A percentile compares a stretch with the other conserved stretches of the same genome.
These are phyloP conservation scores for Proisotoma minuta DNA, from an alignment of 2,888 invertebrate species.

Conservation along the genomic window DNA sequence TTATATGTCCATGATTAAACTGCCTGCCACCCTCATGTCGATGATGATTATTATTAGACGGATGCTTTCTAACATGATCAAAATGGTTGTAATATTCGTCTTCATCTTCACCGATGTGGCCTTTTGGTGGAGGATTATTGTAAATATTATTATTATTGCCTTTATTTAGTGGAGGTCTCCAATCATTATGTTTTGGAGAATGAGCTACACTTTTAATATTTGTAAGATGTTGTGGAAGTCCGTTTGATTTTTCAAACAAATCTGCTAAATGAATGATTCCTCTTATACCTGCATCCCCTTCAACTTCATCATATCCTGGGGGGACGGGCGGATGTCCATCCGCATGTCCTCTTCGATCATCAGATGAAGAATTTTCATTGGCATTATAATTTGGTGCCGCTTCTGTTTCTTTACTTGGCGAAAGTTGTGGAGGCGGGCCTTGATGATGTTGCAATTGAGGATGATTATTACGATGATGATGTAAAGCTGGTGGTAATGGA, in stretches of 20 bases:
- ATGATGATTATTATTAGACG: no score
- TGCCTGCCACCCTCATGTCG: not conserved
- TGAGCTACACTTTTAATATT: no score
- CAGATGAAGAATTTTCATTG: not conserved
- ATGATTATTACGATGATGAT: not conserved
- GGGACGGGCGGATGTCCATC: not conserved
- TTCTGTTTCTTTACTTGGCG: not conserved
- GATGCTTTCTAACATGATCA: no score
- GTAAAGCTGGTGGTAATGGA: not conserved
- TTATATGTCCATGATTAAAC: not conserved
- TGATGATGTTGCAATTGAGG: not conserved
- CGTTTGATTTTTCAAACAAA: slow-evolving; percentile 13
- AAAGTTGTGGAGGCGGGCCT: not conserved
- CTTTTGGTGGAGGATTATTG: no score
- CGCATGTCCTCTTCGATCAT: not conserved
- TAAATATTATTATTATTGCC: no score
- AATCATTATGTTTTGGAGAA: no score
- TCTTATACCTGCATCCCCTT: slow-evolving; percentile 20
- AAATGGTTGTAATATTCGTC: no score
- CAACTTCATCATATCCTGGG: not conserved
- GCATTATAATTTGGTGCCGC: not conserved
- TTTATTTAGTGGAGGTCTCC: no score
- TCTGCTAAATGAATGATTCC: slow-evolving; percentile 24
- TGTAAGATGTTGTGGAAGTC: no score
- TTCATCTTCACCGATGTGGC: no score